Conservation (phyloP, 1,140 invertebrate genomes). For the Streblospio benedicti region DNA sequence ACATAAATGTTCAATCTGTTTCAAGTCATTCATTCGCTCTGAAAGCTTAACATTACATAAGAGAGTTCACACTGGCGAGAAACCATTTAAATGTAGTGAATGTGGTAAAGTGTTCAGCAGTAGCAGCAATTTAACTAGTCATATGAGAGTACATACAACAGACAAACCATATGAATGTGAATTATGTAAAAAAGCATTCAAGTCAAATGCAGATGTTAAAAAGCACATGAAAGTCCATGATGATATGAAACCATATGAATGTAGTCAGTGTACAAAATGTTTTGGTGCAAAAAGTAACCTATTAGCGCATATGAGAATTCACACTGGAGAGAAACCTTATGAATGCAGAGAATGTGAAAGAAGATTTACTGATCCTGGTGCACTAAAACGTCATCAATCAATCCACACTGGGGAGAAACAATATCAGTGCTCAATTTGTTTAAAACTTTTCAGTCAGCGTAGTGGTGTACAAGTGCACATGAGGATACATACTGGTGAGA, state of each 20-base stretch:
- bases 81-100: conserved; percentile 22
- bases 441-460: too few relatives aligned
- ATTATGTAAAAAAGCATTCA: conserved; percentile 93
- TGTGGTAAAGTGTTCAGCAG: conserved; percentile 94
- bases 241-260: conserved; percentile 94
- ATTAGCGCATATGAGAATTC: too few relatives aligned
- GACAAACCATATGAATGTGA: conserved; percentile 64
- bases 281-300: too few relatives aligned
- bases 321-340: too few relatives aligned
- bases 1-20: conserved; percentile 76
- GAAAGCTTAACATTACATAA: conserved; percentile 46
- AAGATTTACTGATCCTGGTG: too few relatives aligned
- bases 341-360: too few relatives aligned
- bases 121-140: conserved; percentile 97
- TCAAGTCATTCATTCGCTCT: conserved; percentile 44
- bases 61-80: conserved; percentile 26
- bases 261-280: too few relatives aligned
- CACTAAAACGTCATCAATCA: too few relatives aligned
- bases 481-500: too few relatives aligned
- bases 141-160: conserved; percentile 88
- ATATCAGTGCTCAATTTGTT: too few relatives aligned
- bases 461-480: too few relatives aligned
- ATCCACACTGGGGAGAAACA: too few relatives aligned
- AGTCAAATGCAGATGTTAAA: conserved; percentile 97
- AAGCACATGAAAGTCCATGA: conserved; percentile 91